Base-by-base conservation (phyloP, 2,797 vertebrate genomes). In the Pseudotriccus pelzelni region DNA sequence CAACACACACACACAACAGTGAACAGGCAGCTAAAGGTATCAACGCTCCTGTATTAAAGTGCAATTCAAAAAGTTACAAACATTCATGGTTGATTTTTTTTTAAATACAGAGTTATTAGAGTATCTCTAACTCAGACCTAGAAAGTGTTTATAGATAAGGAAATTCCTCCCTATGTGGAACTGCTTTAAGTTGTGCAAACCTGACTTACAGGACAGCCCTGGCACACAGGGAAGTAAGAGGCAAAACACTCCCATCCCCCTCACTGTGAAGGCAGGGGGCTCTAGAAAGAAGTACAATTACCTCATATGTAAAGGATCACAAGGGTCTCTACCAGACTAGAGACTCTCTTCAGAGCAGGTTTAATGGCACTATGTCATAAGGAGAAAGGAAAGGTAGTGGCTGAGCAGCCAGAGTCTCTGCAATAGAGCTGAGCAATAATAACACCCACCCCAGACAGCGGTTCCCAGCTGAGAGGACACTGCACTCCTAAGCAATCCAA, bases 41-140 rank as follows among this genome's bases (percentile, higher is more conserved):
- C 84, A 97, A 97, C 69, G 41, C 94, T 94, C 90, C 69, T 97
- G 92, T 97, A 97, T 97, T 97, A 97, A 97, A 97, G 97, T 97
- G 97, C 97, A 97, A 67, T 92, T 92, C 77, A 90, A 87, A 94
- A 94, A 93, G 67, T 97, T 95, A 97, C 85, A 97, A 96, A 97
- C 83, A 94, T 95, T 95, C 74, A 84, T 60, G 24, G 62, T 44
- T 92, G 64, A 15, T 56, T 78, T 78, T 59, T 82, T 50, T 62
- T 80, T 49, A 68, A 93, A 93, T 89, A 93, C 59, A 95, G 84
- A 93, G 20, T 78, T 59, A 30, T 70, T 72, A 90, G 74, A 92
- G 4, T 81, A 78, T 91, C 47, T 93, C 81, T 53, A 83, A 87
- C 34, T 91, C 43, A 50, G 67, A 69, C 44, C 83, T 84, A 74